Conservation (phyloP, 2,888 invertebrate species). For the Nomada flava region DNA sequence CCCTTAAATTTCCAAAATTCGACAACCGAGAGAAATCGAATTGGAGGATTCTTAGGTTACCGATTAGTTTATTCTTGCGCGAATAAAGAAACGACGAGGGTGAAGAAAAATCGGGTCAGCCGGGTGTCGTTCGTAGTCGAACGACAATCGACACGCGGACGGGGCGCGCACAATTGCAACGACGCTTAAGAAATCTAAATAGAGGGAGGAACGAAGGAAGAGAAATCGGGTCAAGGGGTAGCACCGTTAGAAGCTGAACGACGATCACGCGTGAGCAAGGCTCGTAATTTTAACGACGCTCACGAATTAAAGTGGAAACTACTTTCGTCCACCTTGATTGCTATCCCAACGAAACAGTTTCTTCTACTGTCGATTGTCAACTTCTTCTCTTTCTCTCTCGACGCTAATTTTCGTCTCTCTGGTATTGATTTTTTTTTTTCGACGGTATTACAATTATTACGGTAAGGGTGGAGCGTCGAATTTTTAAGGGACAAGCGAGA, state of each 20-base stretch:
- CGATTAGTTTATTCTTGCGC: too few relatives aligned
- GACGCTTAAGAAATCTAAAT: conserved; percentile 15
- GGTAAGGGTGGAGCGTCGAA: background rate
- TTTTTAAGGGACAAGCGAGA: background rate
- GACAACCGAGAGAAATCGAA: too few relatives aligned
- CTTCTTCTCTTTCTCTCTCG: background rate
- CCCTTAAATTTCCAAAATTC: too few relatives aligned
- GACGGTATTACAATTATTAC: background rate
- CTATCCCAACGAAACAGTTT: background rate
- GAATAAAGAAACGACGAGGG: background rate
- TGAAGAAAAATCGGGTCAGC: conserved; percentile 1
- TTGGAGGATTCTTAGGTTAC: too few relatives aligned
- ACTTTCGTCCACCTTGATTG: conserved; percentile 11
- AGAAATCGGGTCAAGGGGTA: conserved; percentile 17
- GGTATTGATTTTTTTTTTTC: background rate
- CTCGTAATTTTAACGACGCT: conserved; percentile 40
- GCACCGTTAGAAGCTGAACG: conserved; percentile 4
- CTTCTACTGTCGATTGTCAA: background rate
- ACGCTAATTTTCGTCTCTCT: background rate
- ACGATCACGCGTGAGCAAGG: conserved; percentile 16
- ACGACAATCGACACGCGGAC: conserved; percentile 23
- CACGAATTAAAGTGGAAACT: conserved; percentile 27
- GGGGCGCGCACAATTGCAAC: conserved; percentile 5
- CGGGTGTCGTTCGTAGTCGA: conserved; percentile 4
- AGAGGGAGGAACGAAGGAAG: background rate